Evolutionary conservation across 2,797 vertebrate genomes (phyloP).

Genomic region (Coccyzus lansbergi): DNA sequence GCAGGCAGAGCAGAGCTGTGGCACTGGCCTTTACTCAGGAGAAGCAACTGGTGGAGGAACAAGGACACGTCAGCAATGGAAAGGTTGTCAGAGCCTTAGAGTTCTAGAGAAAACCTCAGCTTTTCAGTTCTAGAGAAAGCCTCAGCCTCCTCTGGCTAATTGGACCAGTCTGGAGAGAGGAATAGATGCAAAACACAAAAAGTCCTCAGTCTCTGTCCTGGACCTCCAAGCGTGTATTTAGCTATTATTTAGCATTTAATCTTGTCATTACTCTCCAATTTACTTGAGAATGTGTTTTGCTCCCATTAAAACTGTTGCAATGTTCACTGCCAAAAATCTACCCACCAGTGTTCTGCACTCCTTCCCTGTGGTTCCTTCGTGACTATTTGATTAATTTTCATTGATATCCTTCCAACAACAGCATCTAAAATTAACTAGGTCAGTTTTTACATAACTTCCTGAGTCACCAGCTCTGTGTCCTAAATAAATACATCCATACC

Average conservation of each 20-base stretch:
- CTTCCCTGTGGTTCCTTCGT: slow-evolving; percentile 69
- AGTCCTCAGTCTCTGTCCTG: slow-evolving; percentile 38
- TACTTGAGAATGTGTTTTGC: slow-evolving; percentile 70
- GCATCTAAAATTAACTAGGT: slow-evolving; percentile 76
- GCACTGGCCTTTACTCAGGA: background rate
- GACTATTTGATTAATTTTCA: slow-evolving; percentile 75
- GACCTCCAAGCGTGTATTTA: slow-evolving; percentile 64
- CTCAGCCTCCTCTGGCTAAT: slow-evolving; percentile 11
- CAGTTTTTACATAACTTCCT: slow-evolving; percentile 76
- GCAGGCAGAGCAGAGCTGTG: background rate
- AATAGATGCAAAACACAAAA: slow-evolving; percentile 38
- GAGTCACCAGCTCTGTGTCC: slow-evolving; percentile 68
- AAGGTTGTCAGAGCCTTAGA: background rate
- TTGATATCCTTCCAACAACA: slow-evolving; percentile 76
- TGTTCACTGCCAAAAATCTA: slow-evolving; percentile 56
- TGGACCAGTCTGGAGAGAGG: slow-evolving; percentile 4
- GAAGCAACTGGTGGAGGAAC: background rate
- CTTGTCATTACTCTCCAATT: slow-evolving; percentile 68
- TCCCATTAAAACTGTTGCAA: slow-evolving; percentile 66
- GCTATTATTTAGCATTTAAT: slow-evolving; percentile 73
- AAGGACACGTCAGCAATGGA: background rate
- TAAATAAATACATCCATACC: slow-evolving; percentile 65
- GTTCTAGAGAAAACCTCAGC: background rate
- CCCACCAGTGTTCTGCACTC: slow-evolving; percentile 69
- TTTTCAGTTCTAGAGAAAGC: background rate